Base-by-base conservation (phyloP, 2,888 invertebrate species). In the Apomyelois bistriatella region DNA sequence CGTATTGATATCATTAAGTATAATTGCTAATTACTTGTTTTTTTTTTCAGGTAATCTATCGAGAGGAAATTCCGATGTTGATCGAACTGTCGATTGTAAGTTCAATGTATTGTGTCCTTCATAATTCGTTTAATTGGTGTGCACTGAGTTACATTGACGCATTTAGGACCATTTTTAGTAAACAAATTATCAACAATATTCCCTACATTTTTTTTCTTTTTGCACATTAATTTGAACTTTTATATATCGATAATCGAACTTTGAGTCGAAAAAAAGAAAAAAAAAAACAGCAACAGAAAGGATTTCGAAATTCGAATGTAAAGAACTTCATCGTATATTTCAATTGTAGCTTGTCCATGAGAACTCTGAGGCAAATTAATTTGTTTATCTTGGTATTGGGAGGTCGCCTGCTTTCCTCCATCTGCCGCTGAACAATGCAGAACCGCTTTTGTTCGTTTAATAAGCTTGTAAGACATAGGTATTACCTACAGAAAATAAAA, bases 11-110 rank as follows among this genome's bases (percentile, higher is more conserved):
- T 51, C 15, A 28, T 53, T 55, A 30, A 37, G 40, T 53, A 51
- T 52, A 52, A 54, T 55, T 54, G 52, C 43, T 59, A 55, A 55
- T 55, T 49, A 16, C 53, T 41, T 52, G 30, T 56, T 54, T 48
- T 56, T 56, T 54, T 60, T 64, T 61, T 30, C 63, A 64, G 63
- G 63, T 64, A 64, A 64, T 55, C 54, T 57, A 59, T 53, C 53
- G 41, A 47, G 32, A 49, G 41, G 49, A 30, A 55, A 38, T 53
- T 37, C 37, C 35, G 16, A 37, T 37, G 38, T 22, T 15, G 30
- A 43, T 37, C 37, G 36, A 10, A 36, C 32, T 22, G 36, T 32
- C 16, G 54, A 30, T 53, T 42, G 38, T 17, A 36, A 7, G 35
- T 46, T 46, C 43, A 46, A 13, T 46, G 43, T 30, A 30, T 46